A percentile compares a stretch with the other conserved stretches of the same genome.
phyloP scores from a whole-genome alignment of 2,797 vertebrate genomes.

The Pangasius djambal region DNA sequence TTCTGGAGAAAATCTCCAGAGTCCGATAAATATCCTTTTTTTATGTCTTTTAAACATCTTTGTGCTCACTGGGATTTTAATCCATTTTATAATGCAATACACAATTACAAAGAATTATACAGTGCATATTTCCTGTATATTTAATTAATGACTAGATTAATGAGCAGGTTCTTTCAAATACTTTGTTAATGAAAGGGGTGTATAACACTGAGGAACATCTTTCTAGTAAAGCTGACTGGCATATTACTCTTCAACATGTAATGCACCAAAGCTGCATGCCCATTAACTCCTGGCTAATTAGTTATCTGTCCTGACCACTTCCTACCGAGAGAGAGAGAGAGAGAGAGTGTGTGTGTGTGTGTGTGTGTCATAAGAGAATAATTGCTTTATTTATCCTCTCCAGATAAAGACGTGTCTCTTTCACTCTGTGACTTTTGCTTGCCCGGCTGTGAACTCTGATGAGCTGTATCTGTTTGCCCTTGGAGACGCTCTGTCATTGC shows the following conservation, averaged over 20 bases:
- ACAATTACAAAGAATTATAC: not conserved
- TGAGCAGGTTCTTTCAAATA: conserved; percentile 8
- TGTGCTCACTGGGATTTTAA: not conserved
- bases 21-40: not conserved
- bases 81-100: not conserved
- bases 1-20: not conserved
- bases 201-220: conserved; percentile 8
- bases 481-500: conserved; percentile 40
- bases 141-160: conserved; percentile 25
- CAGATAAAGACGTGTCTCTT: conserved; percentile 47
- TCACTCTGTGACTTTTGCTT: conserved; percentile 28
- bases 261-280: conserved; percentile 23
- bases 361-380: conserved; percentile 8
- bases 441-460: conserved; percentile 30
- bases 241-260: conserved; percentile 5
- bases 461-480: conserved; percentile 48
- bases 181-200: conserved; percentile 17
- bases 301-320: conserved; percentile 24
- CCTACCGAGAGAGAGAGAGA: not conserved
- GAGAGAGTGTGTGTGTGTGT: not conserved
- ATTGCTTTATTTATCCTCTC: conserved; percentile 48
- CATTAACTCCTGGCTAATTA: conserved; percentile 35
- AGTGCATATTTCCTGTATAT: not conserved
- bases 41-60: not conserved
- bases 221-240: conserved; percentile 7